phyloP scores from a whole-genome alignment of 2,888 invertebrate genomes.

The Thalpophila matura region DNA sequence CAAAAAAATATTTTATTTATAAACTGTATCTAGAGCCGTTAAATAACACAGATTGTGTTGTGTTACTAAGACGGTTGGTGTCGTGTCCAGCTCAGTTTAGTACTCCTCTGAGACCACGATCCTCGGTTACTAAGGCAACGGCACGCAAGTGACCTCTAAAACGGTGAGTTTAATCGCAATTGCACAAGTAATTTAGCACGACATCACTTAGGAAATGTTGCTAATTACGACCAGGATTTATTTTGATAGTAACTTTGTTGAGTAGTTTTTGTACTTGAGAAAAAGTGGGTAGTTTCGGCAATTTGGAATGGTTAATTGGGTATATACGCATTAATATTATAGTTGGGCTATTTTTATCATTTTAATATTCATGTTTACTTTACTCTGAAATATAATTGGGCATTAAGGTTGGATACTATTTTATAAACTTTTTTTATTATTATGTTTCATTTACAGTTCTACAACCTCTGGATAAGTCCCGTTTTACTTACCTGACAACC shows the following conservation, averaged over 20 bases:
- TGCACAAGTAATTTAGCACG: slow-evolving; percentile 68
- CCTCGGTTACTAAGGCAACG: slow-evolving; percentile 68
- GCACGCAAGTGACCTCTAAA: slow-evolving; percentile 71
- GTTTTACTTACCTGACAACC: too few species aligned
- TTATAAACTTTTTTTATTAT: too few species aligned
- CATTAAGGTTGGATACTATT: too few species aligned
- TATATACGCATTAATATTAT: not conserved
- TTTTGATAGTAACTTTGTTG: slow-evolving; percentile 33
- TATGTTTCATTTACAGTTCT: too few species aligned
- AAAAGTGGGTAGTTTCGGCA: slow-evolving; percentile 9
- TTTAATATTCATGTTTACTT: not conserved
- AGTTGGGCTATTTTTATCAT: slow-evolving; percentile 2
- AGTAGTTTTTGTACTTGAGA: slow-evolving; percentile 22
- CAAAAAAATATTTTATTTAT: slow-evolving; percentile 23
- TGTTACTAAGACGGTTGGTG: slow-evolving; percentile 54
- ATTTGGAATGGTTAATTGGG: slow-evolving; percentile 18
- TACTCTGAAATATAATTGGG: not conserved
- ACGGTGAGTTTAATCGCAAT: slow-evolving; percentile 67
- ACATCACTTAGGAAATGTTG: slow-evolving; percentile 58
- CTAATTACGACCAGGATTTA: slow-evolving; percentile 58
- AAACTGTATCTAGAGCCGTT: slow-evolving; percentile 51
- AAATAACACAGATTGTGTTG: slow-evolving; percentile 59
- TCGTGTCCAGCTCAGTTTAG: slow-evolving; percentile 68
- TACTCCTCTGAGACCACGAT: slow-evolving; percentile 66
- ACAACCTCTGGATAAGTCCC: too few species aligned